These are phyloP conservation scores for Phymastichus coffea DNA, from an alignment of 1,140 invertebrate genomes.

Conservation along the genomic window DNA sequence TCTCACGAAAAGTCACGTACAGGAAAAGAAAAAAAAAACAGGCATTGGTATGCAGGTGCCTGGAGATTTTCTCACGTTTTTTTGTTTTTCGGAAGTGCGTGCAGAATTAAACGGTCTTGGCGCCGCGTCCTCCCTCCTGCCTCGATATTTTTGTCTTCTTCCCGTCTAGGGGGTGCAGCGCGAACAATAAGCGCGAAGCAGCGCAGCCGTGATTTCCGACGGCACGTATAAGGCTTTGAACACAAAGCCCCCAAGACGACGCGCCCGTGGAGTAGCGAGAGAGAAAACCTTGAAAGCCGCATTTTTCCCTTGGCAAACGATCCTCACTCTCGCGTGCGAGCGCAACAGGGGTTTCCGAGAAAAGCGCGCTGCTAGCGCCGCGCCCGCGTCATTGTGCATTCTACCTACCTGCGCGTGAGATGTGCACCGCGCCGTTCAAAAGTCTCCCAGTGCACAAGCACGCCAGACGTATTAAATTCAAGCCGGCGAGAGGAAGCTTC, in stretches of 20 bases:
- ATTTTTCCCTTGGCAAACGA: neutral
- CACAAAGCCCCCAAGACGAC: neutral
- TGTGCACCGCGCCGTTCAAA: neutral
- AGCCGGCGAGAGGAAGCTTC: neutral
- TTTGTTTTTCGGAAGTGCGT: neutral
- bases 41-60: neutral
- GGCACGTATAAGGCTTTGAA: neutral
- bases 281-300: neutral
- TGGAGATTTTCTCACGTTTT: slow-evolving; percentile 37
- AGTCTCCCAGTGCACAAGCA: neutral
- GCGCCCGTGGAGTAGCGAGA: too few species aligned
- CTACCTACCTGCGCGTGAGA: neutral
- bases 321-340: neutral
- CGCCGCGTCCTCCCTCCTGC: too few species aligned
- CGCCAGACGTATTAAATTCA: slow-evolving; percentile 11
- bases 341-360: slow-evolving; percentile 5
- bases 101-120: slow-evolving; percentile 38
- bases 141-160: too few species aligned
- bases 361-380: too few species aligned
- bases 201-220: slow-evolving; percentile 28
- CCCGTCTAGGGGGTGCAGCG: too few species aligned
- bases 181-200: too few species aligned
- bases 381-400: neutral
- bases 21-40: neutral
- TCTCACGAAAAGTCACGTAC: slow-evolving; percentile 18